Evolutionary conservation across 2,797 vertebrate species (phyloP).

Genomic region (Novumbra hubbsi): DNA sequence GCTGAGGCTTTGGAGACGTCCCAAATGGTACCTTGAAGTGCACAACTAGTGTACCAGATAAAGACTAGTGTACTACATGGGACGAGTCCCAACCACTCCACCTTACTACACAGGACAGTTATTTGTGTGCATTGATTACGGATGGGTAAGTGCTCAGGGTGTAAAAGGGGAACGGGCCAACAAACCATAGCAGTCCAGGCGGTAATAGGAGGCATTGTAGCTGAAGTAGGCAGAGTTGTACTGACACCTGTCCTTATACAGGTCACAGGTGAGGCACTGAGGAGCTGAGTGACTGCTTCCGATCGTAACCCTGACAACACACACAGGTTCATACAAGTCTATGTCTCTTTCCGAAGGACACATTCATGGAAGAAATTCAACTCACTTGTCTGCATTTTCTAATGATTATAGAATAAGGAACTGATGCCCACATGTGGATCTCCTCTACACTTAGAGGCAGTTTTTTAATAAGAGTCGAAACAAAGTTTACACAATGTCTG

Average conservation of each 20-base stretch:
- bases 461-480: no score
- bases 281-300: constrained; percentile 55
- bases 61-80: neutral
- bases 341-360: neutral
- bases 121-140: neutral
- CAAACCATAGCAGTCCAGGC: constrained; percentile 89
- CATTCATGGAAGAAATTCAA: neutral
- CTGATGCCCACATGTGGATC: no score
- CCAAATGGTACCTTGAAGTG: neutral
- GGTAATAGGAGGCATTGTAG: constrained; percentile 82
- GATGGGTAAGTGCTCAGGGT: constrained; percentile 42
- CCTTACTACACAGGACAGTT: constrained; percentile 11
- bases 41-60: neutral
- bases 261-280: constrained; percentile 85
- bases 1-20: neutral
- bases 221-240: constrained; percentile 93
- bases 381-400: neutral
- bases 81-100: constrained; percentile 16
- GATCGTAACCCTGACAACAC: constrained; percentile 68
- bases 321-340: neutral
- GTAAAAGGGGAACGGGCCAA: constrained; percentile 42
- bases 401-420: neutral
- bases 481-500: no score
- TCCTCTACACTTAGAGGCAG: no score
- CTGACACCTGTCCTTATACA: constrained; percentile 82